Conservation (phyloP, 2,797 vertebrate genomes). For the Morus bassanus region DNA sequence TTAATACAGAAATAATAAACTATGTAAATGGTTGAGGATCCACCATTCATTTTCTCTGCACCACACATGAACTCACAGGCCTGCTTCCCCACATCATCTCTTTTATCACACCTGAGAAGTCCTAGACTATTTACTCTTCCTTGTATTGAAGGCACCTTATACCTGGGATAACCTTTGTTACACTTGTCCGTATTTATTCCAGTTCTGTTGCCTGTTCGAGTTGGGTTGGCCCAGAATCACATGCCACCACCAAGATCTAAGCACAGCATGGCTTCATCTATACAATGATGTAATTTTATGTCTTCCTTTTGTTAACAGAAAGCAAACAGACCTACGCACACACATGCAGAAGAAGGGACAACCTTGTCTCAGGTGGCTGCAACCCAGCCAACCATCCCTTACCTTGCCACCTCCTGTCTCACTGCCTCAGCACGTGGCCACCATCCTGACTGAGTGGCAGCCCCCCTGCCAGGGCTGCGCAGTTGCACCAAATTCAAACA, state of each 20-base stretch:
- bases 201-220: neutral
- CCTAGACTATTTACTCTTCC: neutral
- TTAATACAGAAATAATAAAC: neutral
- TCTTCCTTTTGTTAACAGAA: neutral
- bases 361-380: neutral
- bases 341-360: neutral
- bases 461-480: neutral
- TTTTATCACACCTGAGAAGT: neutral
- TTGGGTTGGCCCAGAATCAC: neutral
- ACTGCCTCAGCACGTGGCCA: neutral
- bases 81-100: neutral
- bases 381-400: neutral
- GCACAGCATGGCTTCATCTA: neutral
- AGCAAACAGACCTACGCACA: neutral
- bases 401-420: neutral
- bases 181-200: neutral
- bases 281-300: neutral
- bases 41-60: neutral
- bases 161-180: neutral
- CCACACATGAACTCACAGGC: neutral
- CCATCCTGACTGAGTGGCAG: rapidly evolving
- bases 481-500: neutral
- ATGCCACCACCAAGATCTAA: neutral
- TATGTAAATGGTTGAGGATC: neutral
- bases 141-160: neutral